Percentiles rank a stretch among this genome's conserved stretches.
Evolutionary conservation across 2,113 vertebrate genomes (phyloP).

Genomic region (Platichthys flesus): DNA sequence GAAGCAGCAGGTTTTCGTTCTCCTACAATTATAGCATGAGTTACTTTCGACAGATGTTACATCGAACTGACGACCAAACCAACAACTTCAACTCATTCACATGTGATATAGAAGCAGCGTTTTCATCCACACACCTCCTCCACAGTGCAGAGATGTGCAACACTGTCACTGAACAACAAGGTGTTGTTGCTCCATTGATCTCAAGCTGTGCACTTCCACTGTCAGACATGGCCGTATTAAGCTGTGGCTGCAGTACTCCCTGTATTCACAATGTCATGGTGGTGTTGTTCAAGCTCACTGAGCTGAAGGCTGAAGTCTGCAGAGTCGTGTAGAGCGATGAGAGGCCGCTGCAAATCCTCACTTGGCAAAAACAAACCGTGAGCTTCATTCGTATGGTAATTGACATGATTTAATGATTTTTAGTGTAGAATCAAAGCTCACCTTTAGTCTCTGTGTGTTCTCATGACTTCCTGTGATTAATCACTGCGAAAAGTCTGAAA

Average conservation of each 20-base stretch:
- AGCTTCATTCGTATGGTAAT: background rate
- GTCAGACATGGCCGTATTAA: constrained; percentile 33
- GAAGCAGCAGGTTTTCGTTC: too few relatives aligned
- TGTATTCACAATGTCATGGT: constrained; percentile 35
- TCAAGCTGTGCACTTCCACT: constrained; percentile 21
- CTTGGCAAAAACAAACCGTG: background rate
- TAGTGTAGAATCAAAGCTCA: background rate
- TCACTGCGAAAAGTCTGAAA: too few relatives aligned
- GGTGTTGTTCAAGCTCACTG: constrained; percentile 23
- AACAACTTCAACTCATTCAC: background rate
- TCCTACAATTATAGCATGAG: too few relatives aligned
- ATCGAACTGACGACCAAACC: background rate
- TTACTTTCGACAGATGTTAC: too few relatives aligned
- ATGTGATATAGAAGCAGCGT: background rate
- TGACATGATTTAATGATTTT: background rate
- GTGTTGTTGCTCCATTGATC: constrained; percentile 38
- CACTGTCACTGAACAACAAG: background rate
- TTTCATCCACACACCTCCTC: background rate
- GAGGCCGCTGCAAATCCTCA: background rate
- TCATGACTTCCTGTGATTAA: background rate
- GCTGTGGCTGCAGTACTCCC: constrained; percentile 31
- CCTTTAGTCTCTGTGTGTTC: background rate
- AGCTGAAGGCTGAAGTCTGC: background rate
- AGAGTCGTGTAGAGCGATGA: background rate
- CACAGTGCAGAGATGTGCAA: background rate